Conservation (phyloP, 2,797 vertebrate genomes). For the Moxostoma hubbsi region DNA sequence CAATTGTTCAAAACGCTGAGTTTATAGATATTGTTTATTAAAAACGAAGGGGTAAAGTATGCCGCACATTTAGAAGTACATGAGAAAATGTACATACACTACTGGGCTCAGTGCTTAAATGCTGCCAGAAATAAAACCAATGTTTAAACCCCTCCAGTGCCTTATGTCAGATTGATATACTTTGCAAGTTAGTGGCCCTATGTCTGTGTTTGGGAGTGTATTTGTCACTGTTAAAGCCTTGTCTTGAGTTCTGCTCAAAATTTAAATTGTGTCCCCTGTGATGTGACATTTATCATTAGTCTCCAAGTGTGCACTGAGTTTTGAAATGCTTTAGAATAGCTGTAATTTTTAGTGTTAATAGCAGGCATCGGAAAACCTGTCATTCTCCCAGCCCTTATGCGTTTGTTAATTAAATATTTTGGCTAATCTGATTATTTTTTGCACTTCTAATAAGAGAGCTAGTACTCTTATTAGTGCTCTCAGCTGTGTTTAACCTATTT, state of each 20-base stretch:
- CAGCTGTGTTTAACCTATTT: background rate
- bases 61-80: slow-evolving; percentile 26
- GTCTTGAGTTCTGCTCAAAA: slow-evolving; percentile 53
- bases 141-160: slow-evolving; percentile 19
- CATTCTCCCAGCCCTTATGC: background rate
- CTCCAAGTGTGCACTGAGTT: slow-evolving; percentile 58
- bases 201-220: slow-evolving; percentile 23
- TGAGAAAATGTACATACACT: slow-evolving; percentile 5
- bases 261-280: slow-evolving; percentile 59
- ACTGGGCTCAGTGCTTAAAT: slow-evolving; percentile 20
- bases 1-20: slow-evolving; percentile 35
- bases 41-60: slow-evolving; percentile 25
- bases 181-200: slow-evolving; percentile 18
- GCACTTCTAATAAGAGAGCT: background rate
- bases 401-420: background rate
- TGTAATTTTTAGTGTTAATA: slow-evolving; percentile 6
- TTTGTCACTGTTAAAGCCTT: slow-evolving; percentile 39
- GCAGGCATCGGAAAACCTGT: background rate
- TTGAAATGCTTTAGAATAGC: slow-evolving; percentile 52
- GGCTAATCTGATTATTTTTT: background rate
- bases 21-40: slow-evolving; percentile 47
- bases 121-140: slow-evolving; percentile 34
- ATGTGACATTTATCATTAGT: slow-evolving; percentile 67
- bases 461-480: background rate
- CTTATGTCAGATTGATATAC: slow-evolving; percentile 26